Evolutionary conservation across 1,140 invertebrate species (phyloP), one percentile per base, ranked within the genome.

Genomic region (Frieseomelitta varia): DNA sequence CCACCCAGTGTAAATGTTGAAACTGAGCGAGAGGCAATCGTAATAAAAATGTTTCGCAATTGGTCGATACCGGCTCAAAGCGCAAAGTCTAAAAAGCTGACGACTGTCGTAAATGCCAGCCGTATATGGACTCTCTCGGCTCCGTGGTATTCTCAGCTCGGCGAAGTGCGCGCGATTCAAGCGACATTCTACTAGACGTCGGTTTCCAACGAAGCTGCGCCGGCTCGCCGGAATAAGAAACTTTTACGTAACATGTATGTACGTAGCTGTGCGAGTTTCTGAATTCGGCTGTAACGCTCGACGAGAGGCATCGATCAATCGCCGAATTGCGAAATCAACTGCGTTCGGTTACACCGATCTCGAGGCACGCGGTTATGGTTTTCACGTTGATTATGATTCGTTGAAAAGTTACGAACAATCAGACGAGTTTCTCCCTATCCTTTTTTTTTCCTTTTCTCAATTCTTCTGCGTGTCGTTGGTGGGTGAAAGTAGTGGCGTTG

Each of bases 1-100:
- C n/a, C 14, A 63, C 14, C 47, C 2, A 47, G 10, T 4, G 21
- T 15, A 34, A 17, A 6, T 39, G 24, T 61, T 61, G 12, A 61
- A 53, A 61, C 30, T 65, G 73, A 55, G 63, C 55, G 63, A 12
- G 58, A 74, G 24, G 39, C 14, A 53, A 24, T 81, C 69, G 85
- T 86, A 81, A 88, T 86, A 81, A 88, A 88, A 88, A 87, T 87
- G 63, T 88, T 87, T 76, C 77, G 87, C 69, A 87, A 88, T 81
- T 87, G 74, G 56, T 69, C 67, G 73, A 81, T 87, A 81, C 17
- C 75, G 78, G 68, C 47, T 87, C 19, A 71, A 87, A 81, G 75
- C n/a, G 27, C 73, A 80, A 65, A 56, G 67, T 79, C 84, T 82
- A 83, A 88, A 86, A 83, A 51, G 34, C 63, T 69, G 84, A 78